Evolutionary conservation across 2,888 invertebrate species (phyloP).

Genomic region (Rhamphomyia laevipes): DNA sequence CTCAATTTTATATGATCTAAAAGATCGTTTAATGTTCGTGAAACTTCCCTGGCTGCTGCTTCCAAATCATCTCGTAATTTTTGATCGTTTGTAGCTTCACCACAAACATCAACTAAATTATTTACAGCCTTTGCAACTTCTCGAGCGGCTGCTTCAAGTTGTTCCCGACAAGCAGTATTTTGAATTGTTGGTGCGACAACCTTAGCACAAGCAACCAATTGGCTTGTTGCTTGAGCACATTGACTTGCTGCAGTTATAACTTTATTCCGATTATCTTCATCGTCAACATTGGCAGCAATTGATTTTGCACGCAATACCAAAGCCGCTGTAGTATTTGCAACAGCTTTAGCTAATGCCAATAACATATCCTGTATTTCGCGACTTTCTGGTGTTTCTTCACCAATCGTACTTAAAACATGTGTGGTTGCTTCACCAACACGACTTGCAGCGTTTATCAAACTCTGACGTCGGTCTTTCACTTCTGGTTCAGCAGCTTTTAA

Average conservation of each 20-base stretch:
- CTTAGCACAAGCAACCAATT: constrained; percentile 94
- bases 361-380: constrained; percentile 83
- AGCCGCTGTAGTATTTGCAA: constrained; percentile 95
- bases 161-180: constrained; percentile 75
- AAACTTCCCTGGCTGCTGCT: constrained; percentile 77
- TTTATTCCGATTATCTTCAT: constrained; percentile 39
- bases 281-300: constrained; percentile 80
- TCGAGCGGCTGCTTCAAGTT: constrained; percentile 81
- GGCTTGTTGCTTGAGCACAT: constrained; percentile 94
- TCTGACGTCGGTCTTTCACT: constrained; percentile 85
- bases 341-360: constrained; percentile 87
- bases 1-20: constrained; percentile 76
- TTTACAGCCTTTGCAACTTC: constrained; percentile 90
- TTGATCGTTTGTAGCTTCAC: constrained; percentile 56
- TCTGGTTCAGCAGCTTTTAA: constrained; percentile 93
- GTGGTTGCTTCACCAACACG: constrained; percentile 95
- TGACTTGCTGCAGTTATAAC: constrained; percentile 95
- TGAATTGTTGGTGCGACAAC: constrained; percentile 77
- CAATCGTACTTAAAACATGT: constrained; percentile 83
- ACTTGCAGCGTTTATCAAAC: constrained; percentile 86
- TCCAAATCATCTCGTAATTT: constrained; percentile 61
- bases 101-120: constrained; percentile 70
- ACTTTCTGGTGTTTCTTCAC: constrained; percentile 77
- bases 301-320: constrained; percentile 93
- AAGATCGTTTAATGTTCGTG: constrained; percentile 76